Base-by-base conservation (phyloP, 2,113 vertebrate species). In the Corydoras sp. region DNA sequence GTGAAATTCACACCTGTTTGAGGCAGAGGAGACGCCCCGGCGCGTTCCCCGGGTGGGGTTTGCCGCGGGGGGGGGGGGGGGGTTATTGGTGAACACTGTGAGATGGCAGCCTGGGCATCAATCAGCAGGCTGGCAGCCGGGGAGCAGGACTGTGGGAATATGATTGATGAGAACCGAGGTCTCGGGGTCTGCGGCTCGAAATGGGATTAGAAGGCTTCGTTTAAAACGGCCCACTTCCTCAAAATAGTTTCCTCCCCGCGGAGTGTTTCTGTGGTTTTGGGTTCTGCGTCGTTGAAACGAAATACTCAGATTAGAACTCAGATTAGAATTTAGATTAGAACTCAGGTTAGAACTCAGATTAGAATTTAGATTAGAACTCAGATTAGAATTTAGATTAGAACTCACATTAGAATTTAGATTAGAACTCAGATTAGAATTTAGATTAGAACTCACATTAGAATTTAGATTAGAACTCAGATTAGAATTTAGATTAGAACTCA, bases 1-100 rank as follows among this genome's bases (percentile, higher is more conserved):
- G 86, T 87, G 82, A 86, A 85, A 85, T 79, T 67, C 71, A 75
- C 84, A 86, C 85, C 84, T 86, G 84, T 83, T 79, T 32, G 43
- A 10, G 59, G 32, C 43, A 66, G 58, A 29, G 74, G 68, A 78
- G 65, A 4, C 56, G 12, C 69, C 50, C 32, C 58, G 58, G 73
- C 74, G 50, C 62, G 4, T 71, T 71, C 55, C 31, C 49, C 68
- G 32, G 55, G 55, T 59, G 43, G 54, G 58, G 53, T 24, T 48
- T 56, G 58, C 43, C 29, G 5, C 6, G 49, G 13, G 74, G 69
- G 1, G 7, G 35, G 75, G 69, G 62, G 13, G 10, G 64, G 51
- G 67, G 56, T 62, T 62, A 62, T 58, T 66, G 69, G 69, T 61
- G 35, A 66, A 62, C 82, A 80, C 68, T 3, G 65, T 59, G 73